Evolutionary conservation across 2,888 invertebrate genomes (phyloP), one percentile per base, ranked within the genome.

Genomic region (Catocala nupta): DNA sequence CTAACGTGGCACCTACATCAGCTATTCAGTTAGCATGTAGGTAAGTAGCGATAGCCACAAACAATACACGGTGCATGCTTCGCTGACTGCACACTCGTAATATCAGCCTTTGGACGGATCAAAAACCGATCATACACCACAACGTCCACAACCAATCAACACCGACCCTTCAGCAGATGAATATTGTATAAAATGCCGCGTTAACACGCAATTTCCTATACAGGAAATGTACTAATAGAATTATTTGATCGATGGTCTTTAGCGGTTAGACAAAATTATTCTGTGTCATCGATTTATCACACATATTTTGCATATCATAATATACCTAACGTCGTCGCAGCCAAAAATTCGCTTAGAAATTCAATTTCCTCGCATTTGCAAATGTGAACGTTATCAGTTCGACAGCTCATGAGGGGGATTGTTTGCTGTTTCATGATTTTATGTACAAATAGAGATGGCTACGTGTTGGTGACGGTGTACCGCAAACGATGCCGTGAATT

Each of bases 341-440:
- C 56, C 63, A 71, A 81, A 80, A 81, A 76, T 71, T 78, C 69
- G 68, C 71, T 71, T 75, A 75, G 76, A 78, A 84, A 85, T 81
- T 81, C 83, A 87, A 88, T 88, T 88, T 87, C 81, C 81, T 65
- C 68, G 63, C 77, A 71, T 78, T 78, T 70, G 77, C 80, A 85
- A 84, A 80, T 75, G 76, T 77, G 71, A 71, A 77, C 75, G 75
- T 82, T 86, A 86, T 85, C 82, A 81, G 78, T 81, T 83, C 80
- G 82, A 83, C 81, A 81, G 81, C 78, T 82, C 79, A 80, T 84
- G 78, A 78, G 75, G 77, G 65, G 68, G 75, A 81, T 80, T 84
- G 86, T 86, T 85, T 84, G 77, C 77, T 63, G 71, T 66, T 65
- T 63, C 72, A 70, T 70, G 73, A 78, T 82, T 77, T 77, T 69